A percentile compares a stretch with the other conserved stretches of the same genome.
Evolutionary conservation across 1,140 invertebrate genomes (phyloP).

Genomic region (Drosophila murphyi): DNA sequence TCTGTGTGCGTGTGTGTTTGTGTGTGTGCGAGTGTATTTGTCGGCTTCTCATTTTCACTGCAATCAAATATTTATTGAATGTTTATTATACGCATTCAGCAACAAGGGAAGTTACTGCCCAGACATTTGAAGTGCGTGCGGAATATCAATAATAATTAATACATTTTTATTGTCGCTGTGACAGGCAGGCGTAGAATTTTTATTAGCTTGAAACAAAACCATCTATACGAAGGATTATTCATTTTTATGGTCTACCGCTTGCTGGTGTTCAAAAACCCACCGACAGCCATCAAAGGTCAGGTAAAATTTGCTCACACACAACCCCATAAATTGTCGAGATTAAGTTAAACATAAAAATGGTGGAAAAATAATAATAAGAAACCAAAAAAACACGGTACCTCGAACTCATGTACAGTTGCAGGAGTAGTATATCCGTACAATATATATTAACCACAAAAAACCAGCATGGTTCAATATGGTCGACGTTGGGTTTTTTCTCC

Average conservation of each 20-base stretch:
- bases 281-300: constrained; percentile 27
- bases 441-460: too few species aligned
- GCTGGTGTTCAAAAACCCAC: constrained; percentile 6
- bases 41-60: constrained; percentile 20
- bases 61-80: constrained; percentile 45
- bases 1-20: constrained; percentile 3
- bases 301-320: constrained; percentile 28
- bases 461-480: too few species aligned
- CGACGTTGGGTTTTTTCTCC: too few species aligned
- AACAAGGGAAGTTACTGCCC: constrained; percentile 9
- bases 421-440: too few species aligned
- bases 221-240: constrained; percentile 55
- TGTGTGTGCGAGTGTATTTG: constrained; percentile 7
- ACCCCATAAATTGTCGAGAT: constrained; percentile 36
- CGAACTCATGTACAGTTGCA: too few species aligned
- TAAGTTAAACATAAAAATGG: not conserved
- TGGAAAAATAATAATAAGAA: too few species aligned
- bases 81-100: constrained; percentile 43
- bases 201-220: constrained; percentile 38
- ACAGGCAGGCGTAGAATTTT: constrained; percentile 53
- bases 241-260: constrained; percentile 54
- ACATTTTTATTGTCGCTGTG: constrained; percentile 54
- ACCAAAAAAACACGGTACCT: too few species aligned
- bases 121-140: constrained; percentile 50
- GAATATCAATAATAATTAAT: constrained; percentile 77